A percentile compares a stretch with the other conserved stretches of the same genome.
Evolutionary conservation across 1,140 invertebrate genomes (phyloP).

Genomic region (Pantala flavescens): DNA sequence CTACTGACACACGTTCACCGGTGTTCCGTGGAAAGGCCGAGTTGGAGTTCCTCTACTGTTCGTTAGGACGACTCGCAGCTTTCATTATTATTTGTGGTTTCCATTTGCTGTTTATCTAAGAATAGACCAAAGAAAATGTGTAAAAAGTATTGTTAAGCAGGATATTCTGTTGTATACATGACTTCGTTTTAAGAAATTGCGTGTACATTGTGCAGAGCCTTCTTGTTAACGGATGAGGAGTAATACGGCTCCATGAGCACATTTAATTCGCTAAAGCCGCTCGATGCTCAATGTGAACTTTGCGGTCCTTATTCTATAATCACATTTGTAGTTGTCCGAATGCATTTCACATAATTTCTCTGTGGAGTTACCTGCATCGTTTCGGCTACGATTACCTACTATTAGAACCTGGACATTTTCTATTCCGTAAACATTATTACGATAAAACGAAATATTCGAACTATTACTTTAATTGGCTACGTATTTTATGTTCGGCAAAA

Average conservation of each 20-base stretch:
- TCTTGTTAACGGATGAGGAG: neutral
- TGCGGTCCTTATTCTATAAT: neutral
- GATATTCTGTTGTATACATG: neutral
- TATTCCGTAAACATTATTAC: no score
- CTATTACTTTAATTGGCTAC: no score
- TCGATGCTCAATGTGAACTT: neutral
- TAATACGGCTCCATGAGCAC: no score
- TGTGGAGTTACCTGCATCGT: no score
- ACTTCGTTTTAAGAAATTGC: neutral
- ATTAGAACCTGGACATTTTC: no score
- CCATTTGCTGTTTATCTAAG: neutral
- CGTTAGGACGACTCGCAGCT: neutral
- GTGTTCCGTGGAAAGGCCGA: neutral
- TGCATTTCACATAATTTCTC: no score
- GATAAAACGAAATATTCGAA: no score
- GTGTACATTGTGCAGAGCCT: neutral
- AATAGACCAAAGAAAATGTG: conserved; percentile 7
- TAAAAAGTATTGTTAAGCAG: neutral
- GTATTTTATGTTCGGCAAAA: no score
- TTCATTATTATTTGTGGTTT: conserved; percentile 3
- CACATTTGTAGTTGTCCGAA: no score
- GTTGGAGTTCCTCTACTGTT: neutral
- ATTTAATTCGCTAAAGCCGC: no score
- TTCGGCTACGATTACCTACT: no score
- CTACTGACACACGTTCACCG: conserved; percentile 22